These are phyloP conservation scores for Myoxocephalus aenaeus DNA, from an alignment of 2,797 vertebrate genomes.

Conservation along the genomic window DNA sequence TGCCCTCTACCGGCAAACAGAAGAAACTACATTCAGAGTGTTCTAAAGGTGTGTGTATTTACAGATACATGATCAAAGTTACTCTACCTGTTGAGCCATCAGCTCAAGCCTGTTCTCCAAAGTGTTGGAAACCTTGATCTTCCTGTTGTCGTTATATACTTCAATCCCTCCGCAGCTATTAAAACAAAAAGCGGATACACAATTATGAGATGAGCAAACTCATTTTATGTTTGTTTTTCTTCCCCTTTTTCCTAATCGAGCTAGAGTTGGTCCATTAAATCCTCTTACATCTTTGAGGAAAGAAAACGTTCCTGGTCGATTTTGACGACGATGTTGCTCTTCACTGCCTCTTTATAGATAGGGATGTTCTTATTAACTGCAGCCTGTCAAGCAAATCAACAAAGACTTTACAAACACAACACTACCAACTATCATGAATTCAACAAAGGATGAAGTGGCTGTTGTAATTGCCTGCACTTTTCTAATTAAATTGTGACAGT, in stretches of 20 bases:
- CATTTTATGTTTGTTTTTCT: not conserved
- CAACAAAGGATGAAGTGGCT: not conserved
- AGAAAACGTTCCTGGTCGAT: conserved; percentile 91
- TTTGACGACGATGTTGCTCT: conserved; percentile 87
- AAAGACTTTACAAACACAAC: not conserved
- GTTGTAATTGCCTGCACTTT: not conserved
- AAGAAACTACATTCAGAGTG: conserved; percentile 9
- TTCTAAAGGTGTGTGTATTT: not conserved
- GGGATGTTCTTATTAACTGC: conserved; percentile 90
- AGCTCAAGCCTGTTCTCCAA: conserved; percentile 95
- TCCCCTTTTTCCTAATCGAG: not conserved
- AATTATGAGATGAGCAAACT: not conserved
- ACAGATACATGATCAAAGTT: not conserved
- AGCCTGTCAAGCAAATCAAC: conserved; percentile 76
- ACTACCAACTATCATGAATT: not conserved
- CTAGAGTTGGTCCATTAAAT: not conserved
- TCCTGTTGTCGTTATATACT: conserved; percentile 90
- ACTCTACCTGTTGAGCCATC: conserved; percentile 92
- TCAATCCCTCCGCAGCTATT: conserved; percentile 93
- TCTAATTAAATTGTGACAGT: not conserved
- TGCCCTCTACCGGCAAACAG: conserved; percentile 58
- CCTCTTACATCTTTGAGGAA: conserved; percentile 89
- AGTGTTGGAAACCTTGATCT: conserved; percentile 97
- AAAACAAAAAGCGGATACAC: conserved; percentile 22
- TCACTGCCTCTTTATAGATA: conserved; percentile 90